Evolutionary conservation across 1,140 invertebrate species (phyloP).

Genomic region (Macrotrachela quadricornifera): DNA sequence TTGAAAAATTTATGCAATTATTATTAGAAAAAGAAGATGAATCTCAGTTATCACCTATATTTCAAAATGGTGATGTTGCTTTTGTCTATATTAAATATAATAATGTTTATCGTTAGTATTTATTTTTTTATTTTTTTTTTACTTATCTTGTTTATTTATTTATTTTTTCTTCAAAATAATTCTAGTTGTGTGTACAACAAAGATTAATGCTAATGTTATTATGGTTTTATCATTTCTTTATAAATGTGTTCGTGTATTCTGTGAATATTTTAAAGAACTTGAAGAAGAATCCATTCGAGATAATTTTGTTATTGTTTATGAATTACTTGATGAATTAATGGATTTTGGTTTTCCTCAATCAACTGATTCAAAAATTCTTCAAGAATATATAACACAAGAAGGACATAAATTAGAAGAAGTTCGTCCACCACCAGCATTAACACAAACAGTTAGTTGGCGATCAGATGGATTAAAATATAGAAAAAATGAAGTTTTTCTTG

Average conservation of each 20-base stretch:
- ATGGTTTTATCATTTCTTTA: constrained; percentile 8
- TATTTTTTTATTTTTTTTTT: background rate
- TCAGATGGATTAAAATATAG: constrained; percentile 96
- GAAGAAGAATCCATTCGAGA: constrained; percentile 97
- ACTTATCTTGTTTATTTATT: background rate
- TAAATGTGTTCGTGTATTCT: constrained; percentile 37
- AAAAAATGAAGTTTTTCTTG: constrained; percentile 98
- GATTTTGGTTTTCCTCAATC: constrained; percentile 99
- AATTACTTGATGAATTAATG: constrained; percentile 86
- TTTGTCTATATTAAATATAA: constrained; percentile 97
- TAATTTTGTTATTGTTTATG: constrained; percentile 98
- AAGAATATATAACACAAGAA: constrained; percentile 91
- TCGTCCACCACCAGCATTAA: constrained; percentile 91
- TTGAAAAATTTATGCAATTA: constrained; percentile 96
- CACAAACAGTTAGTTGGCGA: constrained; percentile 96
- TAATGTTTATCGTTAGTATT: constrained; percentile 52
- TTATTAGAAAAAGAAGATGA: constrained; percentile 98
- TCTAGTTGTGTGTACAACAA: constrained; percentile 6
- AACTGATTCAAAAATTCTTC: constrained; percentile 92
- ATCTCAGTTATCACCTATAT: constrained; percentile 66
- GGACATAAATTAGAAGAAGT: constrained; percentile 87
- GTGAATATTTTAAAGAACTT: constrained; percentile 94
- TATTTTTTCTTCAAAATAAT: background rate
- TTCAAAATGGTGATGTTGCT: constrained; percentile 69
- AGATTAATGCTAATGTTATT: constrained; percentile 4